A percentile compares a stretch with the other conserved stretches of the same genome.
Conservation (phyloP, 2,888 invertebrate genomes). For the Caenorhabditis virilis region DNA sequence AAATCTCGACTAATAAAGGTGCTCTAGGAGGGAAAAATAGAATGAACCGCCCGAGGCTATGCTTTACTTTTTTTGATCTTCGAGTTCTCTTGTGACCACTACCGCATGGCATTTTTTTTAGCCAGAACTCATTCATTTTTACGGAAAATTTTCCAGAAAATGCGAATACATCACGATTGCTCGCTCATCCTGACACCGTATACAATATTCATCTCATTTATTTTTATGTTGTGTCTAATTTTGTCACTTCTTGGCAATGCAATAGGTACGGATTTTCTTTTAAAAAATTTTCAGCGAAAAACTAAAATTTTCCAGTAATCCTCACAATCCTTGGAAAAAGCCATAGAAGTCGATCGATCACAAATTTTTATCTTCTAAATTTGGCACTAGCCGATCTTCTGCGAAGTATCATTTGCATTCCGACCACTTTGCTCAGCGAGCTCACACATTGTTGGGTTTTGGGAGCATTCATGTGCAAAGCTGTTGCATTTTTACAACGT, state of each 20-base stretch:
- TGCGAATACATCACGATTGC: constrained; percentile 8
- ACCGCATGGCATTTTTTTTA: no score
- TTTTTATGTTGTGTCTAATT: constrained; percentile 23
- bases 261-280: constrained; percentile 13
- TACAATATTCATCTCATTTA: constrained; percentile 19
- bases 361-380: constrained; percentile 73
- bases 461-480: constrained; percentile 78
- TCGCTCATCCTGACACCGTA: constrained; percentile 28
- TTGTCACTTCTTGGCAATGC: constrained; percentile 38
- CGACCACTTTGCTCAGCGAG: constrained; percentile 74
- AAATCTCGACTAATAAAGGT: no score
- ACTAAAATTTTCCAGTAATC: constrained; percentile 57
- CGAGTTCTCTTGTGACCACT: no score
- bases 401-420: constrained; percentile 80
- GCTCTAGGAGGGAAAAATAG: no score
- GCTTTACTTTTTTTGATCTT: no score
- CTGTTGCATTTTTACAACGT: constrained; percentile 80
- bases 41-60: no score
- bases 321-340: constrained; percentile 70
- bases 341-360: constrained; percentile 71
- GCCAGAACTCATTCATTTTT: no score
- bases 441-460: constrained; percentile 72
- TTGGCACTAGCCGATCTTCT: constrained; percentile 75
- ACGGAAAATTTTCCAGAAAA: no score
- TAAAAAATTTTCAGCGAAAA: not conserved